A percentile compares a stretch with the other conserved stretches of the same genome.
Evolutionary conservation across 2,113 vertebrate genomes (phyloP).

Genomic region (Trichomycterus rosablanca): DNA sequence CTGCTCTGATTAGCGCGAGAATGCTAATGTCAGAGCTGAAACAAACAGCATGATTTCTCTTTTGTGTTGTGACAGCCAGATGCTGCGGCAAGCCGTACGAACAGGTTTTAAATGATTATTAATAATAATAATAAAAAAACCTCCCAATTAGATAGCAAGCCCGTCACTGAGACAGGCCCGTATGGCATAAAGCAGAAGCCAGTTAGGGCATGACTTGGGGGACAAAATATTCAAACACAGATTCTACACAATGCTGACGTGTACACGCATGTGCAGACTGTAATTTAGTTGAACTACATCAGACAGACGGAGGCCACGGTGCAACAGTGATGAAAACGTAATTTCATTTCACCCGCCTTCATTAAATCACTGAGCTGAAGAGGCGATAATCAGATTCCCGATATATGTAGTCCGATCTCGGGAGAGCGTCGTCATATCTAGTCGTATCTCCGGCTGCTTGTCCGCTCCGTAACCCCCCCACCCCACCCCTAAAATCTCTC

Average conservation of each 20-base stretch:
- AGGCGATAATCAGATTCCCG: slow-evolving; percentile 39
- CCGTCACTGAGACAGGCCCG: not conserved
- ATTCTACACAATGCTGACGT: slow-evolving; percentile 18
- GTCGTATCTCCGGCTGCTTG: not conserved
- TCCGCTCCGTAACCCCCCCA: not conserved
- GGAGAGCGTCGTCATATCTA: slow-evolving; percentile 31
- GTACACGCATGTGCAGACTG: slow-evolving; percentile 18
- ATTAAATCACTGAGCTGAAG: slow-evolving; percentile 38
- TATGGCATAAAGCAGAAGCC: not conserved
- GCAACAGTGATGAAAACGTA: slow-evolving; percentile 30
- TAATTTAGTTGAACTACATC: slow-evolving; percentile 19
- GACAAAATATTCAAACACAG: not conserved
- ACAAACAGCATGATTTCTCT: slow-evolving; percentile 1
- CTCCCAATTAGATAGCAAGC: slow-evolving; percentile 21
- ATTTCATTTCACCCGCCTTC: slow-evolving; percentile 35
- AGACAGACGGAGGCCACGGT: not conserved
- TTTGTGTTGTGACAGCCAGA: slow-evolving; percentile 15
- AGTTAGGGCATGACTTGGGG: no score
- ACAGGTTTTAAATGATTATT: not conserved
- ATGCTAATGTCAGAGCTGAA: not conserved
- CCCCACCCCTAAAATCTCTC: not conserved
- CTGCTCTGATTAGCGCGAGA: not conserved
- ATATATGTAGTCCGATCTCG: slow-evolving; percentile 21
- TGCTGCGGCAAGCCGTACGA: not conserved
- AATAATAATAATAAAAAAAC: slow-evolving; percentile 1